phyloP scores from a whole-genome alignment of 2,113 vertebrate genomes.

The Trogon melanurus region DNA sequence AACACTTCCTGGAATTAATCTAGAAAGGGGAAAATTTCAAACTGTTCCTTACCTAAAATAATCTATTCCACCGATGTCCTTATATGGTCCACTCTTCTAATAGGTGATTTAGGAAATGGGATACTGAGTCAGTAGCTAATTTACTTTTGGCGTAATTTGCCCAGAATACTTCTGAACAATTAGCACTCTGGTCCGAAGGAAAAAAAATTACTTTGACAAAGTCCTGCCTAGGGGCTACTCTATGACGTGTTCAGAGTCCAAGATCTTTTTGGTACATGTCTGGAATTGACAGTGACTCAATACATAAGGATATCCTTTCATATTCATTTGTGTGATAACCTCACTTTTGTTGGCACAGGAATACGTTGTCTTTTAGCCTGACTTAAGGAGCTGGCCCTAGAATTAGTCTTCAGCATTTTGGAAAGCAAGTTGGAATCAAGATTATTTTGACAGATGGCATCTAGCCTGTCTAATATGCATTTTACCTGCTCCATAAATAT shows the following conservation, averaged over 20 bases:
- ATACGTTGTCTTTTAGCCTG: slow-evolving; percentile 53
- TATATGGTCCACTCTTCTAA: neutral
- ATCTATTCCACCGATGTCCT: neutral
- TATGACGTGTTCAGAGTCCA: neutral
- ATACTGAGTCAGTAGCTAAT: neutral
- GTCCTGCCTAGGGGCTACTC: neutral
- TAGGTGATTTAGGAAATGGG: neutral
- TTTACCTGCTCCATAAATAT: slow-evolving; percentile 72
- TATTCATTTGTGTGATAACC: slow-evolving; percentile 42
- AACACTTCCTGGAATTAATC: slow-evolving; percentile 46
- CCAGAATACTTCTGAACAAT: slow-evolving; percentile 31
- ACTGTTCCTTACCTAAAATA: neutral
- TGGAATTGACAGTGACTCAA: slow-evolving; percentile 47
- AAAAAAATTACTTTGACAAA: slow-evolving; percentile 51
- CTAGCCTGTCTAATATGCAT: slow-evolving; percentile 60
- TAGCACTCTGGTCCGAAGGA: slow-evolving; percentile 35
- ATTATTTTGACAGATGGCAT: slow-evolving; percentile 69
- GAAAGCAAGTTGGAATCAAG: slow-evolving; percentile 47
- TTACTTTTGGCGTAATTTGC: slow-evolving; percentile 2
- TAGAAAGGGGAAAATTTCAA: slow-evolving; percentile 17
- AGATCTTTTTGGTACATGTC: slow-evolving; percentile 23
- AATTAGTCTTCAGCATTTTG: slow-evolving; percentile 38
- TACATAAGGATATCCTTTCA: slow-evolving; percentile 10
- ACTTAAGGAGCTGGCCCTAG: slow-evolving; percentile 52
- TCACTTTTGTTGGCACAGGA: slow-evolving; percentile 48